Evolutionary conservation across 2,113 vertebrate species (phyloP).

Genomic region (Perccottus glenii): DNA sequence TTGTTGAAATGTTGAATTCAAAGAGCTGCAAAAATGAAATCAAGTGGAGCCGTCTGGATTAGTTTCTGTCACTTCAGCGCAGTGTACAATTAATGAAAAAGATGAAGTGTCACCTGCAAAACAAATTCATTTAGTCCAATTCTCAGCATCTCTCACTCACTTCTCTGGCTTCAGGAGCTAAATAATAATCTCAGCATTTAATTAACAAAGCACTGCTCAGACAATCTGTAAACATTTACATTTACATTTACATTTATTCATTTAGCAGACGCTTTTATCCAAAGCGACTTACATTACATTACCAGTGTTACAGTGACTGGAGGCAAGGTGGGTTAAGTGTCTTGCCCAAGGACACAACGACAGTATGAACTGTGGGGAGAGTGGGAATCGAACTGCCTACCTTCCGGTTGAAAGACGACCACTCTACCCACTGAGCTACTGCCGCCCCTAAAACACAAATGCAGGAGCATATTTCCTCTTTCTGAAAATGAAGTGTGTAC

Average conservation of each 20-base stretch:
- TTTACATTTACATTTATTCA: too few species aligned
- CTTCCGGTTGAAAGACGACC: too few species aligned
- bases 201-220: constrained; percentile 47
- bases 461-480: constrained; percentile 17
- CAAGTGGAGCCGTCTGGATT: background rate
- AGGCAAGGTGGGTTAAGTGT: too few species aligned
- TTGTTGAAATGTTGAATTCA: too few species aligned
- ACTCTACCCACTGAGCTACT: too few species aligned
- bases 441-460: constrained; percentile 29
- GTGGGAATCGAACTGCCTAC: too few species aligned
- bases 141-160: constrained; percentile 45
- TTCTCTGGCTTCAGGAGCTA: constrained; percentile 17
- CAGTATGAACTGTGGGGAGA: too few species aligned
- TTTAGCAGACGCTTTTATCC: too few species aligned
- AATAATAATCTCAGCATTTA: constrained; percentile 64
- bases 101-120: constrained; percentile 43
- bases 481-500: constrained; percentile 15
- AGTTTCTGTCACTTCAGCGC: constrained; percentile 26
- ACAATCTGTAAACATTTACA: constrained; percentile 62
- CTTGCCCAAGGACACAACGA: too few species aligned
- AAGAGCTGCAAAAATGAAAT: background rate
- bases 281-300: too few species aligned
- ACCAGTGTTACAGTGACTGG: too few species aligned
- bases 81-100: constrained; percentile 28
- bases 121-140: constrained; percentile 48